phyloP scores from a whole-genome alignment of 2,888 invertebrate species.

The Mechanitis messenoides region DNA sequence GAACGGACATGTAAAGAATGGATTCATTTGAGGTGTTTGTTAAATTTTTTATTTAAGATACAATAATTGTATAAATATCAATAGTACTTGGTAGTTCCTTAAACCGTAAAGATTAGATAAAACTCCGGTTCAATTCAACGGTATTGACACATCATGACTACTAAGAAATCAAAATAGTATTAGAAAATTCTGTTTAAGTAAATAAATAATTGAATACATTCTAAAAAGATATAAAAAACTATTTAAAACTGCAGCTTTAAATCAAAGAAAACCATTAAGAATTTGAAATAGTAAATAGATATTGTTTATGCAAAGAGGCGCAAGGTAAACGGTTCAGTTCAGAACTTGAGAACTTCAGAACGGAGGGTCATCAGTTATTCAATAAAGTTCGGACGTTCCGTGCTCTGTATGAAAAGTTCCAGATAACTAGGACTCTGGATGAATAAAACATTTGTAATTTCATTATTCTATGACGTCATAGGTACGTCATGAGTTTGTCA shows the following conservation, averaged over 20 bases:
- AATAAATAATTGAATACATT: too few relatives aligned
- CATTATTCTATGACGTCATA: conserved; percentile 26
- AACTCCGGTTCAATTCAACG: too few relatives aligned
- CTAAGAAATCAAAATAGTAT: too few relatives aligned
- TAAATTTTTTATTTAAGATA: too few relatives aligned
- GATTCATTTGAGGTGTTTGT: too few relatives aligned
- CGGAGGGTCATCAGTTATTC: conserved; percentile 26
- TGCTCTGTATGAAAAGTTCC: conserved; percentile 27
- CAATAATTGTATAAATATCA: too few relatives aligned
- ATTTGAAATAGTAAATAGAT: conserved; percentile 16
- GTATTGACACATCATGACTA: too few relatives aligned
- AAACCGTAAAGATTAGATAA: too few relatives aligned
- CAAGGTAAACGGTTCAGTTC: conserved; percentile 15
- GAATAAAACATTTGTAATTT: conserved; percentile 34
- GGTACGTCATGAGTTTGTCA: conserved; percentile 19
- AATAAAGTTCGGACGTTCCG: conserved; percentile 24
- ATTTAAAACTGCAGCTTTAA: not conserved
- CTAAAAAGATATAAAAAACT: too few relatives aligned
- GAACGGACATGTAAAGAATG: too few relatives aligned
- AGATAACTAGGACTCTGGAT: conserved; percentile 31
- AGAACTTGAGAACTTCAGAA: conserved; percentile 13
- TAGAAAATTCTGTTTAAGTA: too few relatives aligned
- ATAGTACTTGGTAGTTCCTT: too few relatives aligned
- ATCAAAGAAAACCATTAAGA: not conserved
- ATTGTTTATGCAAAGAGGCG: conserved; percentile 25